Base-by-base conservation (phyloP, 2,797 vertebrate genomes). In the Etheostoma perlongum region DNA sequence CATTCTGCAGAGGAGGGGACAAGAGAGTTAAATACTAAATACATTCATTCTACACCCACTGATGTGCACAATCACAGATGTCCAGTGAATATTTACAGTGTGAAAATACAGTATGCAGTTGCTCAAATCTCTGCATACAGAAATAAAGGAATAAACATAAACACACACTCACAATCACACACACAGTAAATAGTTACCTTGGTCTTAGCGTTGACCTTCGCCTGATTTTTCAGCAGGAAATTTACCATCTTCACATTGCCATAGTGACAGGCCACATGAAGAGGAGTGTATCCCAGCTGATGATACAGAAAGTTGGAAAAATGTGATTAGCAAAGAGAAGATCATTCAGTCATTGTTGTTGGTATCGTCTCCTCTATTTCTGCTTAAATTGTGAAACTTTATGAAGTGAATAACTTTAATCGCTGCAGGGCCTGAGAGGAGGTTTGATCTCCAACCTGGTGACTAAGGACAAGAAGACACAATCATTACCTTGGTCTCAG, bases 251-350 rank as follows among this genome's bases (percentile, higher is more conserved):
- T 99, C 78, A 99, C 94, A 85, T 99, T 99, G 91, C 98, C 98
- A 71, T 99, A 99, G 95, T 99, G 98, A 95, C 97, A 97, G 90
- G 97, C 98, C 71, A 99, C 98, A 5, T 99, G 98, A 42, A 99
- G 90, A 7, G 98, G 98, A 25, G 97, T 98, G 87, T 99, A 99
- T 12, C 96, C 96, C 96, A 99, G 96, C 98, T 99, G 90, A 74
- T 87, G 84, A 91, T 1, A 55, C 14, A 79, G 54, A 74, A 69
- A 46, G 62, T 19, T 19, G 5, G 7, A 47, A 18, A 9, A 46
- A 36, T n/a, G 52, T 23, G 13, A 66, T 15, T 19, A 61, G 74
- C 15, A 53, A 57, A 70, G 14, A 57, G 11, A 62, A 0, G 15
- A 15, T 55, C 44, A 14, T n/a, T 55, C 1, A 5, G 12, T n/a